Evolutionary conservation across 92 coral and sea anemone species (phyloP), one percentile per base, ranked within the genome.

Genomic region (Epizoanthus scotinus): DNA sequence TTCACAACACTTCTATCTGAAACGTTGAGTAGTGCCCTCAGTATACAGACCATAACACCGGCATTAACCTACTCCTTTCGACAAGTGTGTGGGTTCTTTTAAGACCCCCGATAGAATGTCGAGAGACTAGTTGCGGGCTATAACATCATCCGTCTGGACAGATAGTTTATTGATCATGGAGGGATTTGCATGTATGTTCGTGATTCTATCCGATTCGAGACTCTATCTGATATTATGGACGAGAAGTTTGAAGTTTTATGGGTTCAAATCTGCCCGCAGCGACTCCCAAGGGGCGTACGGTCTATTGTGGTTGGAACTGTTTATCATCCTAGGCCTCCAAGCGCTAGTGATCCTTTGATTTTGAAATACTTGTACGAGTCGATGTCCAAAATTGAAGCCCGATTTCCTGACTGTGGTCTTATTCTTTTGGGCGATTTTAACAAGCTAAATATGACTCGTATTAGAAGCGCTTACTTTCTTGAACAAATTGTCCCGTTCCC

Each of bases 261-360:
- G 69, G 53, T 42, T 27, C 60, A 34, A 77, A 77, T 56, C 69
- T 58, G 67, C 69, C 20, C 50, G 28, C 25, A 53, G 50, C 15
- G 81, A 69, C 56, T 59, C 54, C 55, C 81, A 64, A 47, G 81
- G 67, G 54, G 73, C 13, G 18, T 42, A 63, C 49, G 63, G 42
- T 83, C 71, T 15, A 44, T 73, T 73, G 44, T 83, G 29, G 67
- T 83, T 58, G 86, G 81, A 70, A 73, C 75, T 73, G 77, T 83
- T 83, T 83, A 83, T 67, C 84, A 87, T 63, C 89, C 82, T n/a
- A 31, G 63, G 24, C 67, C 83, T 49, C 83, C 73, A 18, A 42
- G 73, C 58, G 83, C 83, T 44, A 31, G 42, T 28, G 74, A 34
- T 47, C 44, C 84, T 21, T 65, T 78, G 50, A 67, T 67, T 29